phyloP scores from a whole-genome alignment of 2,113 vertebrate genomes.

The Pomatostomus ruficeps region DNA sequence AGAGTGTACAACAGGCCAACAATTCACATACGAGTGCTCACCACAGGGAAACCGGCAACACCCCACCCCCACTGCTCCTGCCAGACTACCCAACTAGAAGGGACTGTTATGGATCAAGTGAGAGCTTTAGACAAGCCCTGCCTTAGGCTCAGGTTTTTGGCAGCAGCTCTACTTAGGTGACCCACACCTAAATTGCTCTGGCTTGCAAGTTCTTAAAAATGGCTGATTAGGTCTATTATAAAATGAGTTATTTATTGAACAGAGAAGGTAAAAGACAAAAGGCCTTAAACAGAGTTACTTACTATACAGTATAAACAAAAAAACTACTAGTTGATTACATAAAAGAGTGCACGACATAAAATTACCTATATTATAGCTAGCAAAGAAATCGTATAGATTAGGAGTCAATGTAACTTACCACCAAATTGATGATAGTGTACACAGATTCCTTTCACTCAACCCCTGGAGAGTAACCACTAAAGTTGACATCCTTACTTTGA shows the following conservation, averaged over 20 bases:
- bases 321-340: neutral
- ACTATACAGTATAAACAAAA: neutral
- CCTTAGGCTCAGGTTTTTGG: neutral
- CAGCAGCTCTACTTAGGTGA: neutral
- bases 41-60: neutral
- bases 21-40: neutral
- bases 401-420: neutral
- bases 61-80: neutral
- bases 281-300: neutral
- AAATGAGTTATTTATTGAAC: neutral
- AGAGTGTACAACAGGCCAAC: neutral
- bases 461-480: neutral
- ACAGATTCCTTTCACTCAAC: neutral
- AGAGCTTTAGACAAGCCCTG: neutral
- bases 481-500: neutral
- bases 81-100: neutral
- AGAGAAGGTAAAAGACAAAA: neutral
- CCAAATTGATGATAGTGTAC: neutral
- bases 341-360: neutral
- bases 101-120: neutral
- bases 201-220: neutral
- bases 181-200: neutral
- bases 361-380: neutral
- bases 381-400: neutral
- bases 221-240: neutral